A percentile compares a stretch with the other conserved stretches of the same genome.
Evolutionary conservation across 2,797 vertebrate genomes (phyloP).

Genomic region (Brachyrhaphis roseni): DNA sequence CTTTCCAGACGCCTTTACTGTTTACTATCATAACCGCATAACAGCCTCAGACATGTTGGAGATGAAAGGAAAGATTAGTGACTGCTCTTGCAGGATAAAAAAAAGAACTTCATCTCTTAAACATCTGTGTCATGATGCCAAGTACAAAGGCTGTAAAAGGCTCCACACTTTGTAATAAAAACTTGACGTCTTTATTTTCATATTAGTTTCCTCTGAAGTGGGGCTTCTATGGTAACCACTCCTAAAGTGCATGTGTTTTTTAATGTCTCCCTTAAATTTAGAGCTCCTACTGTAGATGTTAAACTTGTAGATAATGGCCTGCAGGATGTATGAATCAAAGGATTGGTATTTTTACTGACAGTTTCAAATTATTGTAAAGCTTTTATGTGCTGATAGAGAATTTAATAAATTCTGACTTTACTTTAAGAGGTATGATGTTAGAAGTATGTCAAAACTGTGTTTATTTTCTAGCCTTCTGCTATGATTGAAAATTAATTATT

Average conservation of each 20-base stretch:
- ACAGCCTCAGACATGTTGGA: slow-evolving; percentile 77
- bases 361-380: not conserved
- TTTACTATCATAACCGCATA: slow-evolving; percentile 80
- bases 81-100: slow-evolving; percentile 56
- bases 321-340: slow-evolving; percentile 38
- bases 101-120: slow-evolving; percentile 66
- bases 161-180: slow-evolving; percentile 42
- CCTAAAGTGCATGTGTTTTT: not conserved
- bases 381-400: not conserved
- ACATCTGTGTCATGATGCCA: slow-evolving; percentile 62
- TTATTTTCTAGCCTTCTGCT: not conserved
- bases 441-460: not conserved
- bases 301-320: slow-evolving; percentile 59
- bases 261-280: slow-evolving; percentile 22
- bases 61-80: slow-evolving; percentile 77
- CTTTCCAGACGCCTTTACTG: slow-evolving; percentile 77
- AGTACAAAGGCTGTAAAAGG: slow-evolving; percentile 41
- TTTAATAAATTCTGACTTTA: not conserved
- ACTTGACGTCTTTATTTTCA: slow-evolving; percentile 39
- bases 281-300: slow-evolving; percentile 55
- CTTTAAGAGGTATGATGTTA: not conserved
- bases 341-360: not conserved
- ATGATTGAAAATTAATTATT: not conserved
- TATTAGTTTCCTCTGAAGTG: slow-evolving; percentile 41
- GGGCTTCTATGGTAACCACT: slow-evolving; percentile 48